Base-by-base conservation (phyloP, 2,113 vertebrate genomes). In the Trogon melanurus region DNA sequence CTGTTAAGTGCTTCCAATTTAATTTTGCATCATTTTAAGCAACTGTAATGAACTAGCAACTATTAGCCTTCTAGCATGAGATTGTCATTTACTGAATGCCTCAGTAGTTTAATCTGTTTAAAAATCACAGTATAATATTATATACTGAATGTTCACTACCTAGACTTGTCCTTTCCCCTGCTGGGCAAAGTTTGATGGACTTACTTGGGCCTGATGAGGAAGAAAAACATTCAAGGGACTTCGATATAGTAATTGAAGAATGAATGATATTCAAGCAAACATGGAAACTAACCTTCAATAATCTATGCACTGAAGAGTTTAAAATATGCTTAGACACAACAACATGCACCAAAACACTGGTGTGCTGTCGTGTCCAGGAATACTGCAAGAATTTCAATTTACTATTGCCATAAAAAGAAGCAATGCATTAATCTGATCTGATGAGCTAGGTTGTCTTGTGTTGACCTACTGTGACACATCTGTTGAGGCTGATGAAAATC, bases 191-290 rank as follows among this genome's bases (percentile, higher is more conserved):
- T 75, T 91, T 94, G 92, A 94, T 88, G 56, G 61, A 65, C 53
- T 91, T 96, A 80, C 47, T 73, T 90, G 80, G 85, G 64, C 90
- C 75, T 97, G 93, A 95, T 58, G 79, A 95, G 71, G 57, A 91
- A 62, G 76, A 96, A 92, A 89, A 96, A 93, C 50, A 89, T 85
- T 51, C 70, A 92, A 61, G 47, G 70, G 56, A 70, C 64, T 78
- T 56, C 13, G 51, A 80, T 64, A 30, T 67, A 95, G 62, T 47
- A 91, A 91, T 6, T 75, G 60, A 94, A 56, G 78, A 94, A 88
- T 86, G 79, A 96, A 94, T 58, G 57, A 89, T 26, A 53, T 86
- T 95, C 88, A 92, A 75, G 67, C 56, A 79, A 95, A 96, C 30
- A 85, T 53, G 44, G 62, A 94, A 95, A 85, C 65, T 88, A 92